These are phyloP conservation scores for Amaurobius ferox DNA, from an alignment of 2,888 invertebrate species.

Conservation along the genomic window DNA sequence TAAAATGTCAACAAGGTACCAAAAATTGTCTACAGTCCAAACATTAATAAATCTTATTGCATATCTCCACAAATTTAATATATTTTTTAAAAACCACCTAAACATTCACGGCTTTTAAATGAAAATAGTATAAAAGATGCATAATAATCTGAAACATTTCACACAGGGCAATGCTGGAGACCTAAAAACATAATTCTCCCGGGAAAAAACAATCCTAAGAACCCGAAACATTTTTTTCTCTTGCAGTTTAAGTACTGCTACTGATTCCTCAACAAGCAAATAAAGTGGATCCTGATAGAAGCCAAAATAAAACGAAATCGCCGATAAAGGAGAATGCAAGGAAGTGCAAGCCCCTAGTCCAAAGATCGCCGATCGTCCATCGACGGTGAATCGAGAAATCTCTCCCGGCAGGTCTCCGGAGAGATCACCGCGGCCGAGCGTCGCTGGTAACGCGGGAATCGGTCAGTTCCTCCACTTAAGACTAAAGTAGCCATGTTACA, in stretches of 20 bases:
- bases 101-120: too few species aligned
- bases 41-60: too few species aligned
- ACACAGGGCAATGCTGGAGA: background rate
- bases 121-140: background rate
- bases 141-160: background rate
- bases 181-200: background rate
- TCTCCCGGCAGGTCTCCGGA: slow-evolving; percentile 41
- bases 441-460: slow-evolving; percentile 19
- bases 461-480: slow-evolving; percentile 51
- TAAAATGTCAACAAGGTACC: too few species aligned
- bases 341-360: slow-evolving; percentile 9
- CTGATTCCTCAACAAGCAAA: slow-evolving; percentile 55
- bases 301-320: slow-evolving; percentile 39
- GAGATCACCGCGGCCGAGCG: slow-evolving; percentile 15
- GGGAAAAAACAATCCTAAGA: background rate
- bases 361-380: slow-evolving; percentile 39
- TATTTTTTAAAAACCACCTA: too few species aligned
- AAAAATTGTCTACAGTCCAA: too few species aligned
- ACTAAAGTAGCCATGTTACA: slow-evolving; percentile 61
- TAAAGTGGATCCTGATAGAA: slow-evolving; percentile 43
- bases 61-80: too few species aligned
- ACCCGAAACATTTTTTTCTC: background rate
- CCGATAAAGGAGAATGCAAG: slow-evolving; percentile 57
- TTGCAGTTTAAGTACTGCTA: slow-evolving; percentile 40
- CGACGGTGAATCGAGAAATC: slow-evolving; percentile 54